These are phyloP conservation scores for Argyra leucocephala DNA, from an alignment of 2,888 invertebrate species.

Conservation along the genomic window DNA sequence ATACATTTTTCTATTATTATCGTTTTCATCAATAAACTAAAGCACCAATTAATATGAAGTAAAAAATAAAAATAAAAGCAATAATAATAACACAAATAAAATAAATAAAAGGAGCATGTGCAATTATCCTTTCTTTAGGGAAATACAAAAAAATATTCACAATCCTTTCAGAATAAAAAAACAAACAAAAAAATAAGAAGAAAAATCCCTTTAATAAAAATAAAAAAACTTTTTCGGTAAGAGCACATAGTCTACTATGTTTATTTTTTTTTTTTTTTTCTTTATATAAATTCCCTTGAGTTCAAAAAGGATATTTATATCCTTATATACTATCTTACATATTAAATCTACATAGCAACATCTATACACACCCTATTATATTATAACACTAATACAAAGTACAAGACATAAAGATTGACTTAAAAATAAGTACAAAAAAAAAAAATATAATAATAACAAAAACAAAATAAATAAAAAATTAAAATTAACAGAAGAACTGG, in stretches of 20 bases:
- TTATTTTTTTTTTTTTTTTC: neutral
- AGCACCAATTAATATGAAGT: too few relatives aligned
- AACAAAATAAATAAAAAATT: neutral
- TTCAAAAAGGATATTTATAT: neutral
- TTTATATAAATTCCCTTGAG: neutral
- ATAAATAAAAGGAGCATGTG: neutral
- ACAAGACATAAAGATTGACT: neutral
- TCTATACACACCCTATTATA: neutral
- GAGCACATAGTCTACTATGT: neutral
- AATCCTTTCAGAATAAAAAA: neutral
- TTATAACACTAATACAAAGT: neutral
- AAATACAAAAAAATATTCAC: neutral
- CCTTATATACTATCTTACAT: neutral
- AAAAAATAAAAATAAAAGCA: too few relatives aligned
- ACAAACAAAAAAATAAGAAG: neutral
- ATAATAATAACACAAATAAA: too few relatives aligned
- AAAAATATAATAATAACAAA: neutral
- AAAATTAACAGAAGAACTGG: neutral
- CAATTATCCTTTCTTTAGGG: neutral
- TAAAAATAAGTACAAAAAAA: neutral
- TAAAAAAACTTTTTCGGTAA: too few relatives aligned
- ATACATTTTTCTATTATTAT: too few relatives aligned
- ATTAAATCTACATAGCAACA: neutral
- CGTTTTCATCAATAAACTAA: too few relatives aligned
- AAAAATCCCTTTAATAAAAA: too few relatives aligned